Evolutionary conservation across 2,797 vertebrate genomes (phyloP), one percentile per base, ranked within the genome.

Genomic region (Echeneis naucrates): DNA sequence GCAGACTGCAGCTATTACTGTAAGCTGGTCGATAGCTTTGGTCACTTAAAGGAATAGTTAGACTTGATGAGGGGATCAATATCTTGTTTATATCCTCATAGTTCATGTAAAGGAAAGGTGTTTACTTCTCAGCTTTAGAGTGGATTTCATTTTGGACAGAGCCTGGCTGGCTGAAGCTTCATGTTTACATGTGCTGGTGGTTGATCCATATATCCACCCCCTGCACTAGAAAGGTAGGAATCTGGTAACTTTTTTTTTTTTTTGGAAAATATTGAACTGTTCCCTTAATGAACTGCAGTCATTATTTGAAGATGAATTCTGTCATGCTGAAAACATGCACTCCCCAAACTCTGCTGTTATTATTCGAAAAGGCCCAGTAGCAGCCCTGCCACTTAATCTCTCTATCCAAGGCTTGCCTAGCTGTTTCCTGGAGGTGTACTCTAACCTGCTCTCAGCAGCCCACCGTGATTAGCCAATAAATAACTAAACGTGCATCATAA

Each of bases 401-500:
- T 80, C 38, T 32, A 48, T 74, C 16, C 24, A 11, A 59, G 59
- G 14, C 77, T 78, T 59, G 50, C 42, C 48, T 54, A 40, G 52
- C 68, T 74, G 47, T 82, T 65, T 62, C 62, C 51, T 52, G 51
- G 42, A 80, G 73, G 78, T 80, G 63, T 68, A 60, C 45, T 73
- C 53, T 76, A 68, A 79, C 76, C 75, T 80, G 81, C 75, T 74
- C 54, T 77, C 72, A 76, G 73, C 75, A 75, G 58, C 51, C 67
- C 3, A 38, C 76, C 57, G 47, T 89, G 76, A 90, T 93, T 87
- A 87, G 78, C 60, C 86, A 85, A 86, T 89, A 88, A 90, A 91
- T 90, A 90, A 87, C 78, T 72, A 74, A 83, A 81, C 55, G 48
- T 70, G 42, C 64, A 64, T 75, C 90, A 84, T 90, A 87, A 89